phyloP scores from a whole-genome alignment of 2,797 vertebrate species.

The Crocidura indochinensis region DNA sequence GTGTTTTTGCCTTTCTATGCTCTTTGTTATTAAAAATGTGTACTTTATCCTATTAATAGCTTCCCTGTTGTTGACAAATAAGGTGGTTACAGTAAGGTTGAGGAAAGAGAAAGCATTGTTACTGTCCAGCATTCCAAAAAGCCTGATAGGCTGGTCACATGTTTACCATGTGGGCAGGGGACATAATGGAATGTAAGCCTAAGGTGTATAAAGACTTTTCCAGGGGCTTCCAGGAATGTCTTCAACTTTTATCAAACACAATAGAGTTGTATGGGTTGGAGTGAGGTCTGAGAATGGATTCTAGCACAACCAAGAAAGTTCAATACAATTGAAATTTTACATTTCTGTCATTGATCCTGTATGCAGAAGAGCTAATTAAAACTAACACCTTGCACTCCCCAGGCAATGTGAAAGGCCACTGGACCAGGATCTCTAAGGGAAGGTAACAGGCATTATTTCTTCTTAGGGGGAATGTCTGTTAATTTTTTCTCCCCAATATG shows the following conservation, averaged over 20 bases:
- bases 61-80: neutral
- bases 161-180: neutral
- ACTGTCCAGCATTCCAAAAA: neutral
- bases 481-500: no score
- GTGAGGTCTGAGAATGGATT: neutral
- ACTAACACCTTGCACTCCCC: neutral
- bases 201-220: neutral
- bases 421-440: neutral
- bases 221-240: neutral
- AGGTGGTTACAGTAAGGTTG: neutral
- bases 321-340: neutral
- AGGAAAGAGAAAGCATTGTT: neutral
- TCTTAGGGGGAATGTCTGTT: no score
- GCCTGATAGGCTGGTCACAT: neutral
- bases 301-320: neutral
- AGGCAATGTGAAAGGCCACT: neutral
- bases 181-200: neutral
- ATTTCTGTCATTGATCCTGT: neutral
- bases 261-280: neutral
- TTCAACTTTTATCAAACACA: constrained; percentile 1
- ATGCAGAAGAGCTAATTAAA: neutral
- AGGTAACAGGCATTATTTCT: neutral
- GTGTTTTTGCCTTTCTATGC: neutral
- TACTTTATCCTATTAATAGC: neutral
- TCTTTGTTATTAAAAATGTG: neutral